Evolutionary conservation across 2,888 invertebrate species (phyloP).

Genomic region (Cylloceria caligata): DNA sequence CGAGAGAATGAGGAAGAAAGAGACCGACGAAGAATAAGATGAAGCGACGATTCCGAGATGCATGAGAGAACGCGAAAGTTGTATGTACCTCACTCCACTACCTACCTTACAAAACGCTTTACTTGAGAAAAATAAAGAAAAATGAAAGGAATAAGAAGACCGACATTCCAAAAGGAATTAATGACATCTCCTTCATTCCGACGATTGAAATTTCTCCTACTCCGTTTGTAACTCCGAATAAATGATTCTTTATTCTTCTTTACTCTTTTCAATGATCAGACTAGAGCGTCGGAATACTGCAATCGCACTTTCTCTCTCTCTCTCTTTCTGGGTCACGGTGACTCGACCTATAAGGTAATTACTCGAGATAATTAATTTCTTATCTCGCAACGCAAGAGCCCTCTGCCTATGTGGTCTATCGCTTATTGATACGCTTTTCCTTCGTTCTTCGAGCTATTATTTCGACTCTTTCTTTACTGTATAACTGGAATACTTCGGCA

Average conservation of each 20-base stretch:
- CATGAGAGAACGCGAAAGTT: constrained; percentile 36
- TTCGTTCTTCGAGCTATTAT: neutral
- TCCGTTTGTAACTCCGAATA: constrained; percentile 23
- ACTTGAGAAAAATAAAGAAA: constrained; percentile 18
- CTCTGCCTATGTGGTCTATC: neutral
- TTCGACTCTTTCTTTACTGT: neutral
- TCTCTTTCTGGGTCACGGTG: constrained; percentile 37
- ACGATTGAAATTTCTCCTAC: constrained; percentile 39
- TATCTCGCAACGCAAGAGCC: constrained; percentile 12
- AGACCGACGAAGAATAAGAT: neutral
- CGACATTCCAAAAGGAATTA: constrained; percentile 30
- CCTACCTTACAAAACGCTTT: constrained; percentile 44
- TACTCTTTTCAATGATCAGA: constrained; percentile 10
- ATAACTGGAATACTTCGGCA: neutral
- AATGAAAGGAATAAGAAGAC: neutral
- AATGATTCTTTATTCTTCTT: constrained; percentile 36
- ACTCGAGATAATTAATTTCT: constrained; percentile 54
- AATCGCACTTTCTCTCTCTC: constrained; percentile 10
- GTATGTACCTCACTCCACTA: neutral
- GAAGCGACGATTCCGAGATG: constrained; percentile 27
- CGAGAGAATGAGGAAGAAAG: constrained; percentile 8
- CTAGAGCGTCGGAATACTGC: neutral
- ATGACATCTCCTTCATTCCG: constrained; percentile 40
- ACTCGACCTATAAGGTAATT: constrained; percentile 37
- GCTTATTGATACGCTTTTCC: neutral